Evolutionary conservation across 2,113 vertebrate species (phyloP).

Genomic region (Microtus ochrogaster): DNA sequence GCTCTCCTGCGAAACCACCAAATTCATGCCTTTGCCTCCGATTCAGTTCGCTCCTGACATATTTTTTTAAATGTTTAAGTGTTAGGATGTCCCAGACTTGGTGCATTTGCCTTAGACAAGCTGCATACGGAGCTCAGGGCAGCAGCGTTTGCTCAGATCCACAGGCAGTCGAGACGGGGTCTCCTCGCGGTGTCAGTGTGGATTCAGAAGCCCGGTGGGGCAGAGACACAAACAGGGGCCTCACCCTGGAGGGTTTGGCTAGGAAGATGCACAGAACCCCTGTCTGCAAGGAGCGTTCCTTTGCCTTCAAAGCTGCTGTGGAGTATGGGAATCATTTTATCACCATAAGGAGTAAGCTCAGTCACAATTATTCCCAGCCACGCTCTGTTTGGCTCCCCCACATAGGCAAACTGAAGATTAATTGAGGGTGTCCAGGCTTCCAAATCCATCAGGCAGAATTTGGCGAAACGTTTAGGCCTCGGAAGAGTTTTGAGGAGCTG

Average conservation of each 20-base stretch:
- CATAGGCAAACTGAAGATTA: neutral
- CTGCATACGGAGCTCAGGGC: neutral
- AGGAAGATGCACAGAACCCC: neutral
- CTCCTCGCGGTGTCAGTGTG: neutral
- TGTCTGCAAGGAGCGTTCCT: neutral
- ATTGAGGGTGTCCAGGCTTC: neutral
- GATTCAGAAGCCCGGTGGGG: neutral
- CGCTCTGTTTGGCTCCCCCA: neutral
- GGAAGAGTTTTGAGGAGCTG: neutral
- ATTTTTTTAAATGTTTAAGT: neutral
- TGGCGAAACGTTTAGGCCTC: neutral
- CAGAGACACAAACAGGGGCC: neutral
- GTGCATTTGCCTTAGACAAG: neutral
- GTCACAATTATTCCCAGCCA: neutral
- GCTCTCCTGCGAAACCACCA: slow-evolving; percentile 1
- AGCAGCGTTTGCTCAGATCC: neutral
- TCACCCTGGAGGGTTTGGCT: neutral
- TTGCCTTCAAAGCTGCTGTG: neutral
- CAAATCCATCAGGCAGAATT: neutral
- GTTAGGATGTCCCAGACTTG: neutral
- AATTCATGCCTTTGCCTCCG: neutral
- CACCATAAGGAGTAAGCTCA: slow-evolving; percentile 20
- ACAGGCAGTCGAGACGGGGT: neutral
- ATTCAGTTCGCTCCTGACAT: neutral
- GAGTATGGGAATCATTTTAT: neutral